Evolutionary conservation across 92 coral and sea anemone species (phyloP).

Genomic region (Plumapathes pennacea): DNA sequence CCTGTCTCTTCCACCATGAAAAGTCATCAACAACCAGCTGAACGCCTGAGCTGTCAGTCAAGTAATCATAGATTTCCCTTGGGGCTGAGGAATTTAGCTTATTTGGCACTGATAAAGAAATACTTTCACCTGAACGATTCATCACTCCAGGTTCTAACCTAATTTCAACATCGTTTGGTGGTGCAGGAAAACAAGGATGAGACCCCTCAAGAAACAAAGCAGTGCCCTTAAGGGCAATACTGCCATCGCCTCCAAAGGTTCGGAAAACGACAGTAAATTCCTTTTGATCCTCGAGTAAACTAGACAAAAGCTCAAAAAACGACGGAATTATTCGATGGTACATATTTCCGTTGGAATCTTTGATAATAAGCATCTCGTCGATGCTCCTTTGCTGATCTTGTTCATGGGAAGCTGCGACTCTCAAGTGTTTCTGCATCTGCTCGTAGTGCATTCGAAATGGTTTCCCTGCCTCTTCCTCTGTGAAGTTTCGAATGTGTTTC

Average conservation of each 20-base stretch:
- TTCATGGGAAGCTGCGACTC: neutral
- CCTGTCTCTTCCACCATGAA: slow-evolving; percentile 62
- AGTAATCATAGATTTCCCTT: slow-evolving; percentile 37
- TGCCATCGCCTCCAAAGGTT: slow-evolving; percentile 82
- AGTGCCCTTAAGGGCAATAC: slow-evolving; percentile 40
- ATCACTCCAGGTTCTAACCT: slow-evolving; percentile 44
- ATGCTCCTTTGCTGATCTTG: slow-evolving; percentile 5
- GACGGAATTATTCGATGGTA: slow-evolving; percentile 72
- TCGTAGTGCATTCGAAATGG: slow-evolving; percentile 48
- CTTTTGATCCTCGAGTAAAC: slow-evolving; percentile 30
- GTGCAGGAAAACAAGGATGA: slow-evolving; percentile 44
- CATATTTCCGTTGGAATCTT: slow-evolving; percentile 28
- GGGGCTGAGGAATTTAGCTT: slow-evolving; percentile 2
- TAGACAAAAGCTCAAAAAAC: slow-evolving; percentile 49
- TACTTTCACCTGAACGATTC: slow-evolving; percentile 24
- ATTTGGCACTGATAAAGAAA: slow-evolving; percentile 32
- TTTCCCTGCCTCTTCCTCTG: slow-evolving; percentile 45
- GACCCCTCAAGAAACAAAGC: slow-evolving; percentile 17
- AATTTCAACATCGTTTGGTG: slow-evolving; percentile 24
- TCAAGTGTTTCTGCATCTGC: slow-evolving; percentile 49
- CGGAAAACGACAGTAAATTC: slow-evolving; percentile 69
- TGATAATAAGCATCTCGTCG: slow-evolving; percentile 30
- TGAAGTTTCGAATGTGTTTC: slow-evolving; percentile 55
- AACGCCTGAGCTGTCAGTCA: slow-evolving; percentile 49
- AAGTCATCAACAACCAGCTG: slow-evolving; percentile 65